Evolutionary conservation across 2,797 vertebrate genomes (phyloP), one percentile per base, ranked within the genome.

Genomic region (Bryconaethiops microstoma): DNA sequence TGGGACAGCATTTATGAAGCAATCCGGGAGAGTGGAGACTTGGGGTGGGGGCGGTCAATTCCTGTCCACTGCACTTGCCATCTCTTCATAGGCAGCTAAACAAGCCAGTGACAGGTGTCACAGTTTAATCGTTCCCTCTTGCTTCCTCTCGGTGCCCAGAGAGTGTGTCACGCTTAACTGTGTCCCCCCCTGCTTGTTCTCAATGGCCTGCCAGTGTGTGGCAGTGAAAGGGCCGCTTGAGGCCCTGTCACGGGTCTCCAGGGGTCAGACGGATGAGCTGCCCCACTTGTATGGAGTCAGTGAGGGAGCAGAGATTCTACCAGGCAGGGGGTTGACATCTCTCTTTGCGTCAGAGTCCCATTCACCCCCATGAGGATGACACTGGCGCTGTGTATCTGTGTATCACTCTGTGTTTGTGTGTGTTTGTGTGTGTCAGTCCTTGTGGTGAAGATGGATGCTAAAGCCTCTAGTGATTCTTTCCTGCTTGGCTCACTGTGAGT

Each of bases 271-370:
- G 63, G 83, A 88, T 88, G 85, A 86, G 87, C 73, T 88, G 87
- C 87, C 87, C 87, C 85, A 71, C 85, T 86, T 86, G 87, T 85
- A 88, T 86, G 77, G 83, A 88, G 83, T 86, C 82, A 86, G 83
- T 85, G 78, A 85, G 85, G 85, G 84, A 81, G 84, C 84, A 82
- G 75, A 78, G 86, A 87, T 87, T 82, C 72, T 82, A 63, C 78
- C 67, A 81, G 78, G 80, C 82, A 86, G 84, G 86, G 79, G 82
- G 80, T 81, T 84, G 87, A 88, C 84, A 78, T 82, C 81, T 82
- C 83, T 87, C 54, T 86, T 82, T 86, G 80, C 87, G n/a, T 67
- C 62, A 73, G 74, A 70, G 82, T 83, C 62, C 83, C 77, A 62
- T 82, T 73, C 82, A 87, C 86, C 84, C 84, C 50, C 69, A 82